Evolutionary conservation across 2,113 vertebrate species (phyloP).

Genomic region (Ellobius talpinus): DNA sequence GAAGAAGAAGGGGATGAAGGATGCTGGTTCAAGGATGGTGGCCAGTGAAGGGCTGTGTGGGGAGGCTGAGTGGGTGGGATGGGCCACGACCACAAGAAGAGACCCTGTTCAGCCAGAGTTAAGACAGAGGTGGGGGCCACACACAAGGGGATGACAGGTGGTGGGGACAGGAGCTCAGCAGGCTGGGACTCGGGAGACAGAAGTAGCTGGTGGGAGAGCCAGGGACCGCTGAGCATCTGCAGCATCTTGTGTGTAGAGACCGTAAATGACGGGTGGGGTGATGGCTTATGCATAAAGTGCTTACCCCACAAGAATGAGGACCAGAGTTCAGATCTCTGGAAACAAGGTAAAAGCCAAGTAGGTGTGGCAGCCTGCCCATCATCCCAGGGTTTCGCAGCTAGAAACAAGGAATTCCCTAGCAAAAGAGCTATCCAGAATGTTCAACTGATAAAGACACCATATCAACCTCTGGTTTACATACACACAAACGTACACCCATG

Average conservation of each 20-base stretch:
- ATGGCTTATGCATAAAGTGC: not conserved
- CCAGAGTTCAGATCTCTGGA: not conserved
- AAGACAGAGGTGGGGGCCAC: accelerated
- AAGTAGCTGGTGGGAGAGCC: not conserved
- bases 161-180: not conserved
- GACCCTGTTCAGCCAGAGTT: not conserved
- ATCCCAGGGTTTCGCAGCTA: not conserved
- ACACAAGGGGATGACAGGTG: accelerated
- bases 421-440: not conserved
- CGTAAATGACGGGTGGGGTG: not conserved
- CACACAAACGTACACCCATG: not conserved
- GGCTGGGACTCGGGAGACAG: not conserved
- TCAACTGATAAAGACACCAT: not conserved
- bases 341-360: not conserved
- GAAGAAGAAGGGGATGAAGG: not conserved
- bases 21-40: not conserved
- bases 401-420: not conserved
- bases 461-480: not conserved
- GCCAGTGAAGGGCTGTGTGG: not conserved
- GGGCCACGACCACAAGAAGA: not conserved
- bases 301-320: not conserved
- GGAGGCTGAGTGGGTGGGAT: not conserved
- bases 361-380: not conserved
- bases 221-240: not conserved
- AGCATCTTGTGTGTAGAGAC: not conserved